Evolutionary conservation across 2,113 vertebrate genomes (phyloP), one percentile per base, ranked within the genome.

Genomic region (Scomber japonicus): DNA sequence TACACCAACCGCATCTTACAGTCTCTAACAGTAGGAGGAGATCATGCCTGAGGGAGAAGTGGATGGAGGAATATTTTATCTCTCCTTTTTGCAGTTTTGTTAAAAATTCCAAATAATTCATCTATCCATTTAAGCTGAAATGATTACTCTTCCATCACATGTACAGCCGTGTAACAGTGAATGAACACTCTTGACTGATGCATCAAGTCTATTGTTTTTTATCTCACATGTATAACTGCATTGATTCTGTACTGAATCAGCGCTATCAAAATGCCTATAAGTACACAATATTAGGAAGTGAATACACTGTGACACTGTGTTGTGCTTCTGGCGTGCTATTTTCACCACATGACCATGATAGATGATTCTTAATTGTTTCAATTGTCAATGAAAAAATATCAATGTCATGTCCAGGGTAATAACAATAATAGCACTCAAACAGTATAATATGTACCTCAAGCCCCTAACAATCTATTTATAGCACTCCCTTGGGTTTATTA

Each of bases 41-140:
- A 65, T 84, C 46, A 71, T 63, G 63, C 53, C 45, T 69, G 71
- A 65, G 3, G 54, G 44, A 51, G 40, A 14, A 4, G 60, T 16
- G n/a, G 4, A 62, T 17, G 15, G n/a, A 21, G 51, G 4, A 7
- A n/a, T 51, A n/a, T 15, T 48, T 24, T 27, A 21, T 13, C 65
- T 35, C 31, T 54, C 24, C 45, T 21, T 65, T 1, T 44, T 48
- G n/a, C 5, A 16, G 35, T 14, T 73, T 56, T 50, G 69, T 68
- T 24, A 44, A 44, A 48, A 11, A 54, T 73, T 60, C 48, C 13
- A 48, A 51, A 68, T 19, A 75, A 53, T 54, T 10, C 17, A 21
- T 21, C 21, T 21, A 21, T 21, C 40, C 40, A 35, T 61, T 75
- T 46, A 19, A 50, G 49, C 17, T 27, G 12, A 2, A 3, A 50